Conservation (phyloP, 2,888 invertebrate genomes). For the Megaustenia siamemsis region DNA sequence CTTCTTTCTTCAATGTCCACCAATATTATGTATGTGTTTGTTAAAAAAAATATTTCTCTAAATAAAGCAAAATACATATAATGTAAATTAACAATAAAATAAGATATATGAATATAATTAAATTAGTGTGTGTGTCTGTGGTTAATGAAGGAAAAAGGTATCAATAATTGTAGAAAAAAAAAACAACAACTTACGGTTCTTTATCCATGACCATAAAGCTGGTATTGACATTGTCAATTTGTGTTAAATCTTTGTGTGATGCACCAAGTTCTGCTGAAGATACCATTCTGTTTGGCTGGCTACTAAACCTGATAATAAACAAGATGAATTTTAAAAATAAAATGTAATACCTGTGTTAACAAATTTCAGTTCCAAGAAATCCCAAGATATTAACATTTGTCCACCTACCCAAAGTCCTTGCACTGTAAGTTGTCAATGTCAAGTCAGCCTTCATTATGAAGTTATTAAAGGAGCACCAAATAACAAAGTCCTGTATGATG, state of each 20-base stretch:
- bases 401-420: too few relatives aligned
- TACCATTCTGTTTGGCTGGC: neutral
- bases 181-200: conserved; percentile 23
- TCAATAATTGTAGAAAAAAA: neutral
- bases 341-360: too few relatives aligned
- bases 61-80: neutral
- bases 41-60: neutral
- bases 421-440: too few relatives aligned
- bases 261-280: neutral
- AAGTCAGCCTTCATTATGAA: too few relatives aligned
- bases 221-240: neutral
- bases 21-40: too few relatives aligned
- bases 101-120: neutral
- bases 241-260: conserved; percentile 27
- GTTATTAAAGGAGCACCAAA: too few relatives aligned
- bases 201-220: conserved; percentile 53
- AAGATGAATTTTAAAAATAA: too few relatives aligned
- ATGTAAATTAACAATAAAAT: neutral
- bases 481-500: too few relatives aligned
- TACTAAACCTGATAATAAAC: conserved; percentile 9
- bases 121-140: too few relatives aligned
- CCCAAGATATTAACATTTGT: too few relatives aligned
- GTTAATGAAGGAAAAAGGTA: neutral
- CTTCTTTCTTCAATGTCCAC: too few relatives aligned
- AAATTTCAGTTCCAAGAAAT: too few relatives aligned